Percentiles rank a stretch among this genome's conserved stretches.
phyloP scores from a whole-genome alignment of 30 jellyfish, hydroid and myxozoan genomes.

The Cassiopea xamachana region DNA sequence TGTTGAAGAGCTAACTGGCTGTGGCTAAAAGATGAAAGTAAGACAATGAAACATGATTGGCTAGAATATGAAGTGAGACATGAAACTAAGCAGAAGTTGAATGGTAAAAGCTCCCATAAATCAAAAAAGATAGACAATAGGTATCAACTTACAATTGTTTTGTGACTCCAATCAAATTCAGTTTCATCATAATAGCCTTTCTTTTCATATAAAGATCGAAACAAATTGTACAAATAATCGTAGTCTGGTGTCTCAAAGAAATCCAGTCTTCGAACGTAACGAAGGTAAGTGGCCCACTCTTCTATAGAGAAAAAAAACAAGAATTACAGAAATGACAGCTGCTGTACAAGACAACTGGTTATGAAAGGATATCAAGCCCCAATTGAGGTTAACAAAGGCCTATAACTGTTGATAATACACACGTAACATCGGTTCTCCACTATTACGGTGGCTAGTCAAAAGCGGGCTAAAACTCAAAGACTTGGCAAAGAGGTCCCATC shows the following conservation, averaged over 20 bases:
- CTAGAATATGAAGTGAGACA: not conserved
- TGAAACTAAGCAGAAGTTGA: not conserved
- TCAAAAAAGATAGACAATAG: no score
- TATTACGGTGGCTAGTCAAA: no score
- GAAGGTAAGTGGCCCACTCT: constrained; percentile 96
- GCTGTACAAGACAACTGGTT: no score
- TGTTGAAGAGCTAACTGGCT: constrained; percentile 62
- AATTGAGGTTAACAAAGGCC: no score
- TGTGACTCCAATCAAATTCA: constrained; percentile 98
- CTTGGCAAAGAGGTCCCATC: no score
- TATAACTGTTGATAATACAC: no score
- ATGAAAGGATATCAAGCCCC: no score
- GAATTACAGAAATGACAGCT: not conserved
- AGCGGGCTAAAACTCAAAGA: no score
- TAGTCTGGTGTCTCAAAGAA: constrained; percentile 98
- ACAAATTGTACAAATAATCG: constrained; percentile 85
- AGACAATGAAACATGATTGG: not conserved
- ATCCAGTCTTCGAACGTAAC: constrained; percentile 93
- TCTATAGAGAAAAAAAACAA: constrained; percentile 50
- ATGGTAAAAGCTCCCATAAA: not conserved
- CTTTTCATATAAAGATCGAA: constrained; percentile 86
- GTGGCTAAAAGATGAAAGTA: constrained; percentile 45
- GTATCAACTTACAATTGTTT: constrained; percentile 81
- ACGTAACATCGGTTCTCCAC: no score
- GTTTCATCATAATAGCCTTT: constrained; percentile 91